phyloP scores from a whole-genome alignment of 2,888 invertebrate species.

The Nephrocerus scutellatus region DNA sequence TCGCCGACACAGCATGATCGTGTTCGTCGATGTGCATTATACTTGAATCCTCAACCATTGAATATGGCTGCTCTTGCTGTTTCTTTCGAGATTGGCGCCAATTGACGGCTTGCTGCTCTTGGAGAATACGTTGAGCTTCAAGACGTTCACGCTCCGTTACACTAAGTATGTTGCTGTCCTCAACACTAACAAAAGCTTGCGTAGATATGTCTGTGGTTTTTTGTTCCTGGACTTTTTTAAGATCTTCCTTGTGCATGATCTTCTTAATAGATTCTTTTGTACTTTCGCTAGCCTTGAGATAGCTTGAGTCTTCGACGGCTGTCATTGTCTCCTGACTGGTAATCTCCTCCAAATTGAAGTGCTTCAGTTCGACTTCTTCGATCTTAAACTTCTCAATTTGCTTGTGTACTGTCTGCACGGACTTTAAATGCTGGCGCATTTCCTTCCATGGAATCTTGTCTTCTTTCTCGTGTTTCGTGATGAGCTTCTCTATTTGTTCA shows the following conservation, averaged over 20 bases:
- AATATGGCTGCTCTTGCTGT: conserved; percentile 31
- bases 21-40: conserved; percentile 26
- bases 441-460: conserved; percentile 43
- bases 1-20: conserved; percentile 23
- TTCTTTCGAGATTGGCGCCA: conserved; percentile 36
- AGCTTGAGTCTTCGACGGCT: conserved; percentile 54
- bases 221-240: conserved; percentile 31
- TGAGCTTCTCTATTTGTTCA: conserved; percentile 43
- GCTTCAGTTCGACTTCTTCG: conserved; percentile 48
- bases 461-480: conserved; percentile 37
- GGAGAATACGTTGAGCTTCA: conserved; percentile 38
- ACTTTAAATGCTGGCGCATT: conserved; percentile 44
- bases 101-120: conserved; percentile 39
- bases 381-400: conserved; percentile 46
- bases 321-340: conserved; percentile 50
- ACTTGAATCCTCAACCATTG: conserved; percentile 32
- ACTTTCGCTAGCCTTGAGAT: conserved; percentile 49
- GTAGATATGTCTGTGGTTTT: no score
- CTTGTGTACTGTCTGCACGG: conserved; percentile 46
- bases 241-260: conserved; percentile 29
- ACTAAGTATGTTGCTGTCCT: conserved; percentile 41
- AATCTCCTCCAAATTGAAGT: conserved; percentile 32
- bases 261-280: conserved; percentile 40
- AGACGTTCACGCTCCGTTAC: conserved; percentile 42
- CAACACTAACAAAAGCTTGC: no score